Evolutionary conservation across 2,113 vertebrate species (phyloP).

Genomic region (Coturnix japonica): DNA sequence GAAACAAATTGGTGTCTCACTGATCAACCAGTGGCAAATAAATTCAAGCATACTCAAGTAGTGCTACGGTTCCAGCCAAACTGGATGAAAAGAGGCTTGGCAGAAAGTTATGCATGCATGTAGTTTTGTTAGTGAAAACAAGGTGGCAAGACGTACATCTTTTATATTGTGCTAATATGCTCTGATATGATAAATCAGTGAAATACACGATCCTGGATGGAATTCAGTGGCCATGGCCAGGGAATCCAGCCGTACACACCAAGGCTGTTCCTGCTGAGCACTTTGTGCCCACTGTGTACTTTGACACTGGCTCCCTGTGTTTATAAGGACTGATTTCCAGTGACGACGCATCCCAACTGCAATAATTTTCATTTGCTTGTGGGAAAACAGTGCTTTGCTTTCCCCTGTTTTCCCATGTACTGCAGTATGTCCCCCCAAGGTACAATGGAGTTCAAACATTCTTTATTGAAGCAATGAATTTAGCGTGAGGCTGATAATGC

Average conservation of each 20-base stretch:
- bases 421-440: not conserved
- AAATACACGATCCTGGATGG: not conserved
- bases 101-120: not conserved
- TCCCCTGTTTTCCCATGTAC: not conserved
- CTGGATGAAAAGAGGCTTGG: not conserved
- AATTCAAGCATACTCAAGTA: not conserved
- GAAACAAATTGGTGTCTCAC: not conserved
- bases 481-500: not conserved
- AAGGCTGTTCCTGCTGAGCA: not conserved
- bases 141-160: not conserved
- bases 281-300: not conserved
- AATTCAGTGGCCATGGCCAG: not conserved
- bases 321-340: not conserved
- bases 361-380: not conserved
- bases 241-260: not conserved
- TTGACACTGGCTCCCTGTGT: not conserved
- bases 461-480: not conserved
- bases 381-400: not conserved
- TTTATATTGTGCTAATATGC: not conserved
- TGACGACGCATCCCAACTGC: accelerated
- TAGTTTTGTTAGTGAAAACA: not conserved
- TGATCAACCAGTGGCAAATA: not conserved
- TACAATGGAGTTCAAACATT: not conserved
- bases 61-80: not conserved
- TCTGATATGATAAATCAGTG: not conserved